A percentile compares a stretch with the other conserved stretches of the same genome.
These are phyloP conservation scores for Acanthoscelides obtectus DNA, from an alignment of 2,888 invertebrate species.

Conservation along the genomic window DNA sequence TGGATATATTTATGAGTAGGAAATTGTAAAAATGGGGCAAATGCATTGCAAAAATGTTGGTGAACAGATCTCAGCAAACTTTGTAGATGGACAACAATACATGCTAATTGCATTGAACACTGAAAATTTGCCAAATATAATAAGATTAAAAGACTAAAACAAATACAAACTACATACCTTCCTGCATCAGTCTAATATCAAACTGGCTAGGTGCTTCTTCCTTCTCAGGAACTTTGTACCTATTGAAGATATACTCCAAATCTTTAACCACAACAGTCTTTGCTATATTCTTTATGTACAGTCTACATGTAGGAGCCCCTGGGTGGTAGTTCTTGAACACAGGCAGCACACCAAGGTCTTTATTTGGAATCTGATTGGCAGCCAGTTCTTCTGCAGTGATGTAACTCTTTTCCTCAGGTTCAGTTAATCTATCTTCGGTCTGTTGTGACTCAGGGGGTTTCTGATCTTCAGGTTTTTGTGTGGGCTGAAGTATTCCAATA, in stretches of 20 bases:
- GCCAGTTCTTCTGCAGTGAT: slow-evolving; percentile 63
- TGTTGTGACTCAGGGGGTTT: slow-evolving; percentile 12
- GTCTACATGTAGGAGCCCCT: slow-evolving; percentile 73
- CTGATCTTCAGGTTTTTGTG: slow-evolving; percentile 17
- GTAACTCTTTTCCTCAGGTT: slow-evolving; percentile 35
- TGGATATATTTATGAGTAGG: too few relatives aligned
- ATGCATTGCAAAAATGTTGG: too few relatives aligned
- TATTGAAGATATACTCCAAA: slow-evolving; percentile 69
- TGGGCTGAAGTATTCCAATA: slow-evolving; percentile 36
- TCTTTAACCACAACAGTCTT: slow-evolving; percentile 74
- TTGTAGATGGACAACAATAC: too few relatives aligned
- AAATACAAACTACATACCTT: too few relatives aligned
- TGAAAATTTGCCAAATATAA: too few relatives aligned
- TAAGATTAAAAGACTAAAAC: too few relatives aligned
- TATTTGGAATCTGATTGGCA: slow-evolving; percentile 63
- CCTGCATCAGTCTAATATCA: slow-evolving; percentile 81
- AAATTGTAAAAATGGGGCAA: too few relatives aligned
- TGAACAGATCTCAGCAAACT: too few relatives aligned
- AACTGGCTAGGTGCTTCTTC: slow-evolving; percentile 50
- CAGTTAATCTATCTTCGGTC: slow-evolving; percentile 14
- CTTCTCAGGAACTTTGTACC: slow-evolving; percentile 50
- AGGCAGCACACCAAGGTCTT: slow-evolving; percentile 68
- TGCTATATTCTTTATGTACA: slow-evolving; percentile 90
- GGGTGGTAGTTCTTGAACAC: slow-evolving; percentile 83
- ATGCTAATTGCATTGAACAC: too few relatives aligned